phyloP scores from a whole-genome alignment of 2,113 vertebrate species.

The Heteronetta atricapilla region DNA sequence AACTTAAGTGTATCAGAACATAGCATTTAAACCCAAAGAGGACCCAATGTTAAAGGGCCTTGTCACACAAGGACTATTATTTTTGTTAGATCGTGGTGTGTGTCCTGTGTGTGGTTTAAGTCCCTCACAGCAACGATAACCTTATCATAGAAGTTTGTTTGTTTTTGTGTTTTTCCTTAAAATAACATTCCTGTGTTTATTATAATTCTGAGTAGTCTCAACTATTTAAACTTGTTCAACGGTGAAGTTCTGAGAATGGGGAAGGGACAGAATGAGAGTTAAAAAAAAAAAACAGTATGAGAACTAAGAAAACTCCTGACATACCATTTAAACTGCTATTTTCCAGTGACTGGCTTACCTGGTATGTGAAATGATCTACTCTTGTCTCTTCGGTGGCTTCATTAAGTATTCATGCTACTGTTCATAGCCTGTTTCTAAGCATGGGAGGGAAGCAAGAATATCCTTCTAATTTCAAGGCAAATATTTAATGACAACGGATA shows the following conservation, averaged over 20 bases:
- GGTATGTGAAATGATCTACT: not conserved
- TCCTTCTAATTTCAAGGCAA: not conserved
- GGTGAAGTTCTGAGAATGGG: not conserved
- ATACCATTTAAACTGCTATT: not conserved
- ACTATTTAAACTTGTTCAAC: not conserved
- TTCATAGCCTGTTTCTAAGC: not conserved
- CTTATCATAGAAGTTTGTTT: not conserved
- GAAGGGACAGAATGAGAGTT: not conserved
- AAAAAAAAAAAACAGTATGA: not conserved
- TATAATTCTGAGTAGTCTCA: not conserved
- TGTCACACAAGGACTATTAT: not conserved
- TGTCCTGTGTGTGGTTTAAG: no score
- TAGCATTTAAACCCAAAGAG: not conserved
- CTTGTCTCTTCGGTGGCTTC: not conserved
- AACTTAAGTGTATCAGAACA: no score
- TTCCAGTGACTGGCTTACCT: not conserved
- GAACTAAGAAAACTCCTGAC: not conserved
- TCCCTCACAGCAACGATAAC: not conserved
- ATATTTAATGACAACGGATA: not conserved
- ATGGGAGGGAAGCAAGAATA: not conserved
- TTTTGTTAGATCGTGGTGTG: not conserved
- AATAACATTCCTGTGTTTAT: not conserved
- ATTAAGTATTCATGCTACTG: accelerated
- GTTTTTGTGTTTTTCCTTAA: not conserved
- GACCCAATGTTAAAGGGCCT: not conserved